Evolutionary conservation across 2,797 vertebrate genomes (phyloP), one percentile per base, ranked within the genome.

Genomic region (Gallirallus australis): DNA sequence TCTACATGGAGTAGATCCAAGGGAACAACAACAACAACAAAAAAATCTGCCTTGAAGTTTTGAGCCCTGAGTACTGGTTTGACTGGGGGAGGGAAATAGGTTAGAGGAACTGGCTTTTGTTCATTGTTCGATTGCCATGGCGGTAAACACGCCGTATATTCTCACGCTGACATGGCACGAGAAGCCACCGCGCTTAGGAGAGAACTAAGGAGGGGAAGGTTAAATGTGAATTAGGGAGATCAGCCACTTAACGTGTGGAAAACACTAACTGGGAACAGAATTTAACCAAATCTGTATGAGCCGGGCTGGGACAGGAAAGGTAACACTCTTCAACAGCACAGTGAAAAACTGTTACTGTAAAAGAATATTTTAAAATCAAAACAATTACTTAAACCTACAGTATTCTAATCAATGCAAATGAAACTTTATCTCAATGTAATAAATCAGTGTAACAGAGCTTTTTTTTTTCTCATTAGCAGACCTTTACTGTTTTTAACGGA

Each of bases 401-500:
- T 13, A 35, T 65, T 85, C 63, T 71, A 94, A 94, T 90, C 45
- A 77, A 90, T 7, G 5, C 57, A 94, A 97, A 97, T 82, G 83
- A 90, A 91, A 92, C 37, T 94, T 96, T 96, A 96, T 97, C 93
- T 94, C 3, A 0, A 45, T 18, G 21, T 39, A 93, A 75, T 69
- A 89, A 92, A 91, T 96, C 76, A 77, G 61, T 59, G 50, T 72
- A 86, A 96, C 54, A 35, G 69, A 89, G 86, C 83, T 92, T 83
- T 92, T 92, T 48, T 47, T 95, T 84, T 73, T 66, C 92, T 89
- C 61, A 69, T 97, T 96, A 95, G 89, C 10, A 85, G 88, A 86
- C 53, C 79, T 61, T 86, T 37, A 35, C 91, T 39, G 60, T 95
- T 98, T 88, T 94, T 93, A 94, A 57, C 90, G 52, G 85, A 93